These are phyloP conservation scores for Drosophila crucigera DNA, from an alignment of 2,888 invertebrate species.

Conservation along the genomic window DNA sequence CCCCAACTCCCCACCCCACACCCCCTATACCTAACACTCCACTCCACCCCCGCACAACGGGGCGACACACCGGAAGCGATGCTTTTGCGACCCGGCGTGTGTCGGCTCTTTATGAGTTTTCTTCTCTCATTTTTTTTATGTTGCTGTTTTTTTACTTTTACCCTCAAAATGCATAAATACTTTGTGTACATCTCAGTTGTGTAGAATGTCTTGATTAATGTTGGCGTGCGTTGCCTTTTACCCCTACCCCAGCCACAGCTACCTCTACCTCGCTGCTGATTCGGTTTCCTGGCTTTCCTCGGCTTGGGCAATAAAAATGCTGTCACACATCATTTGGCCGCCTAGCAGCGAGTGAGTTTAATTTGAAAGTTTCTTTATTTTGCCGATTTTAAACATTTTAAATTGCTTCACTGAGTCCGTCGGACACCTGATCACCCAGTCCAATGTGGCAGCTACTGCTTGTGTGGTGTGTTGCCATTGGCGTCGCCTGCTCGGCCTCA, in stretches of 20 bases:
- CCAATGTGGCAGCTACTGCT: not conserved
- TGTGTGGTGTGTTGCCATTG: constrained; percentile 23
- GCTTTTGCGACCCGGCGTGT: constrained; percentile 78
- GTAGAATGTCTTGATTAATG: constrained; percentile 75
- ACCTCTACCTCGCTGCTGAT: not conserved
- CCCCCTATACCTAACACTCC: no score
- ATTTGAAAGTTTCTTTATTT: constrained; percentile 31
- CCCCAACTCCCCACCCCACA: not conserved
- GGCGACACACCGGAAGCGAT: constrained; percentile 77
- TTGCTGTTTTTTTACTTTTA: constrained; percentile 57
- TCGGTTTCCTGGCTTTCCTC: not conserved
- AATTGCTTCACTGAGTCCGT: constrained; percentile 18
- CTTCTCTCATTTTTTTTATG: constrained; percentile 8
- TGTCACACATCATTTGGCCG: constrained; percentile 78
- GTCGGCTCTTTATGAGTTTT: constrained; percentile 63
- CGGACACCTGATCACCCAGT: constrained; percentile 61
- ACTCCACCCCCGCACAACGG: constrained; percentile 15
- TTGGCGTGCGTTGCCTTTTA: constrained; percentile 77
- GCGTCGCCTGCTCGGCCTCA: constrained; percentile 67
- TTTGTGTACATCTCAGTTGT: constrained; percentile 51
- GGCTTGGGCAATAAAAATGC: constrained; percentile 67
- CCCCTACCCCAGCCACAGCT: constrained; percentile 42
- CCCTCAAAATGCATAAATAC: constrained; percentile 75
- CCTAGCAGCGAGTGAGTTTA: constrained; percentile 11
- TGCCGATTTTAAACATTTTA: constrained; percentile 41